Conservation (phyloP, 1,140 invertebrate genomes). For the Phortica variegata region DNA sequence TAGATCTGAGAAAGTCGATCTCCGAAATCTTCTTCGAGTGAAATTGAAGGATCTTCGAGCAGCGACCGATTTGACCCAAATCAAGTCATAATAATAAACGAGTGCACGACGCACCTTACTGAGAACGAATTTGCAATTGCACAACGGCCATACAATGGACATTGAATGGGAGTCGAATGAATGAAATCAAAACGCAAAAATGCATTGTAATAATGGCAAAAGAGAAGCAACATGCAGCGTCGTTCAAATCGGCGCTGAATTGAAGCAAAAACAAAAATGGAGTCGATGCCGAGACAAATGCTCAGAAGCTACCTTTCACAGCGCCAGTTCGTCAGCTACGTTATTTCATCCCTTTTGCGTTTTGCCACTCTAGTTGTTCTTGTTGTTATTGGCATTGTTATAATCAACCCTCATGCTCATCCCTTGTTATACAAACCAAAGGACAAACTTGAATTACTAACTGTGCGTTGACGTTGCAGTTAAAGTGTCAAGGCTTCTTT, state of each 20-base stretch:
- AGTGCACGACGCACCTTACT: too few species aligned
- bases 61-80: constrained; percentile 7
- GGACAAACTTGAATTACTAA: constrained; percentile 30
- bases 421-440: constrained; percentile 25
- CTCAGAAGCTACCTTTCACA: constrained; percentile 38
- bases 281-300: constrained; percentile 15
- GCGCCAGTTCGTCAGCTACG: constrained; percentile 39
- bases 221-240: too few species aligned
- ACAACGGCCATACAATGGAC: constrained; percentile 18
- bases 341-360: constrained; percentile 33
- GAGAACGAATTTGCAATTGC: constrained; percentile 26
- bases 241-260: too few species aligned
- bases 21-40: constrained; percentile 28
- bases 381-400: not conserved
- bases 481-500: constrained; percentile 50
- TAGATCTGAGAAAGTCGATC: constrained; percentile 18
- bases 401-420: constrained; percentile 37
- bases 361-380: too few species aligned
- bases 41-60: constrained; percentile 46
- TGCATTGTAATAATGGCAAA: constrained; percentile 8
- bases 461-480: constrained; percentile 28
- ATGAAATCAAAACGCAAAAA: too few species aligned
- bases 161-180: constrained; percentile 21
- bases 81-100: too few species aligned
- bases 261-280: constrained; percentile 35